These are phyloP conservation scores for Argyrosomus regius DNA, from an alignment of 2,797 vertebrate genomes.

Conservation along the genomic window DNA sequence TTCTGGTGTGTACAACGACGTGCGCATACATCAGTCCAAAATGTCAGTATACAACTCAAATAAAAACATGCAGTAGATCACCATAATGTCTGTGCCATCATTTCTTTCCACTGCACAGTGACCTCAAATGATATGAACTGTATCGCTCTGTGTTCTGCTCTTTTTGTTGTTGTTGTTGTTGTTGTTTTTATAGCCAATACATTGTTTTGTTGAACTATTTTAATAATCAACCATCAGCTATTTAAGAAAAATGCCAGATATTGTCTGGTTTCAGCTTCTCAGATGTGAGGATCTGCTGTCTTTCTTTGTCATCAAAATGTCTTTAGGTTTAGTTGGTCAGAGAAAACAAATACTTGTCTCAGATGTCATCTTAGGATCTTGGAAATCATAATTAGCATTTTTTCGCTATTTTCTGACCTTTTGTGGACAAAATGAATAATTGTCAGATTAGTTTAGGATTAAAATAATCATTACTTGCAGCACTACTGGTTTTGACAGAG, in stretches of 20 bases:
- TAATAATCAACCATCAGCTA: no score
- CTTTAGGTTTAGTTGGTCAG: neutral
- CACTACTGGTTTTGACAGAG: neutral
- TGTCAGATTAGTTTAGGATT: neutral
- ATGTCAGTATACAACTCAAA: neutral
- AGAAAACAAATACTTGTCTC: neutral
- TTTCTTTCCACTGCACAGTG: neutral
- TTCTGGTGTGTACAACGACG: neutral
- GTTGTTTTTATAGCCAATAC: no score
- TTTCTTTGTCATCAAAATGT: neutral
- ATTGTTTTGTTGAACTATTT: no score
- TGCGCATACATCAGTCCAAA: neutral
- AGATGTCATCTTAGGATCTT: no score
- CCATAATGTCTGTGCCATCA: neutral
- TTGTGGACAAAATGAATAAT: neutral
- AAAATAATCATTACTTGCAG: neutral
- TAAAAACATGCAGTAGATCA: neutral
- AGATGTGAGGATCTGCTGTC: neutral
- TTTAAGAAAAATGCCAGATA: neutral
- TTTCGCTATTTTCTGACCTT: neutral
- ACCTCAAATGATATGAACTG: no score
- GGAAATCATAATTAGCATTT: neutral
- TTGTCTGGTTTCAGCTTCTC: neutral
- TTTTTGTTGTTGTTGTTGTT: no score
- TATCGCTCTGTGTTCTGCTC: no score